Conservation (phyloP, 2,113 vertebrate genomes). For the Merops nubicus region DNA sequence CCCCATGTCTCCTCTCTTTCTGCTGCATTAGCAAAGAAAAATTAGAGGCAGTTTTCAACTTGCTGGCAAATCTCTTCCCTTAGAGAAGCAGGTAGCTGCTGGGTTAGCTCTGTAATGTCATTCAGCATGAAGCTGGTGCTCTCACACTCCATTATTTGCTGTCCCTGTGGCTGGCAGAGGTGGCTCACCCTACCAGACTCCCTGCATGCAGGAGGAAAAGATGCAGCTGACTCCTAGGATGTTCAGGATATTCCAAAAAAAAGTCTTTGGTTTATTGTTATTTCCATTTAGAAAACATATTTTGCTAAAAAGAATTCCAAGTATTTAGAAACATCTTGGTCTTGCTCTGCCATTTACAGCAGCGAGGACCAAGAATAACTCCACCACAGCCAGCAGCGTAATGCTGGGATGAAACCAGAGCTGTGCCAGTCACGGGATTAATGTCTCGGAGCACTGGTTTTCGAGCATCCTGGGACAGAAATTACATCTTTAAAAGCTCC, state of each 20-base stretch:
- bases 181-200: accelerated
- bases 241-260: background rate
- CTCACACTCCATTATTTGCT: background rate
- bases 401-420: background rate
- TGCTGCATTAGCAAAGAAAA: background rate
- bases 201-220: background rate
- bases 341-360: background rate
- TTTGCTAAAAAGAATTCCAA: background rate
- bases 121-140: background rate
- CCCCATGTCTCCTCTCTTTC: background rate
- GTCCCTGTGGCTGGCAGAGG: background rate
- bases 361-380: background rate
- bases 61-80: background rate
- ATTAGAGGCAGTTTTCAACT: background rate
- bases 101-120: background rate
- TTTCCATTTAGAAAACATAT: background rate
- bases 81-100: background rate
- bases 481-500: background rate
- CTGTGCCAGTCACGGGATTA: background rate
- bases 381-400: background rate
- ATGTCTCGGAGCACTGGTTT: background rate
- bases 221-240: background rate
- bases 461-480: background rate
- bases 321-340: background rate
- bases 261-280: background rate